phyloP scores from a whole-genome alignment of 2,888 invertebrate species.

The Drosophila conformis region DNA sequence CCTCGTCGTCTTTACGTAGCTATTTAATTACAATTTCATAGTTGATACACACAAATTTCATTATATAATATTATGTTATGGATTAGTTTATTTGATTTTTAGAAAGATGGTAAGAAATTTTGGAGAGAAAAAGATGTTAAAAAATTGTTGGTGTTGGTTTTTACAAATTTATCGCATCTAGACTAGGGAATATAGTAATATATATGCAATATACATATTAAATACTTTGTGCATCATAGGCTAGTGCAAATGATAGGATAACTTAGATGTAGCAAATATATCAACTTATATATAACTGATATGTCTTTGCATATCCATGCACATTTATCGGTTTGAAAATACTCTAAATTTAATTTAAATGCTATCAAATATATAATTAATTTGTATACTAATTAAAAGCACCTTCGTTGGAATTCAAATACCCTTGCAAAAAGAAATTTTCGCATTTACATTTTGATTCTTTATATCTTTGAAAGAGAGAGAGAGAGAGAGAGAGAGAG shows the following conservation, averaged over 20 bases:
- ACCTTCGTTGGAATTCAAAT: background rate
- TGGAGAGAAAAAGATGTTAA: constrained; percentile 45
- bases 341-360: background rate
- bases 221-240: background rate
- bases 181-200: constrained; percentile 4
- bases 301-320: constrained; percentile 21
- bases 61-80: constrained; percentile 18
- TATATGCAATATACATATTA: background rate
- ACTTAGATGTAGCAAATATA: background rate
- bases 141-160: constrained; percentile 32
- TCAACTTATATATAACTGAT: background rate
- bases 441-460: background rate
- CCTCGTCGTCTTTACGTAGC: constrained; percentile 97
- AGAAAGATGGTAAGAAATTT: constrained; percentile 18
- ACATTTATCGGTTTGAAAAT: background rate
- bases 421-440: background rate
- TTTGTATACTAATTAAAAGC: background rate
- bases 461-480: background rate
- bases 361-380: background rate
- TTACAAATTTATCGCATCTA: constrained; percentile 22
- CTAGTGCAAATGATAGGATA: background rate
- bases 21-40: constrained; percentile 81
- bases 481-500: background rate
- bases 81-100: constrained; percentile 13
- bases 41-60: constrained; percentile 65